Base-by-base conservation (phyloP, 2,113 vertebrate genomes). In the Panthera leo region DNA sequence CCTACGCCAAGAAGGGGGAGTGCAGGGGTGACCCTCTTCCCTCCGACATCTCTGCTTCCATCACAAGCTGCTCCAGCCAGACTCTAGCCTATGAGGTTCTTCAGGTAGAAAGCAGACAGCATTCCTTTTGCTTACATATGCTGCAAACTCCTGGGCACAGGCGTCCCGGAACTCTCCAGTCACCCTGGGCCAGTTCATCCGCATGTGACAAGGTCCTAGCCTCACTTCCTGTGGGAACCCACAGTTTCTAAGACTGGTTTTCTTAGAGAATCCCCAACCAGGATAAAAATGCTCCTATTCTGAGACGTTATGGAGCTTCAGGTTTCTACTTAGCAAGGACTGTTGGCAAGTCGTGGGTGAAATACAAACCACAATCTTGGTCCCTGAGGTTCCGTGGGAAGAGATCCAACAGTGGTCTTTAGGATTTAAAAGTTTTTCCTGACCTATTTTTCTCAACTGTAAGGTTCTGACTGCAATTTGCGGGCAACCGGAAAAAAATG, bases 131-230 rank as follows among this genome's bases (percentile, higher is more conserved):
- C 19, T n/a, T 8, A 45, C 0, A 3, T 11, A 11, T 2, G 16
- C 23, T 61, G 29, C n/a, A 29, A 29, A 29, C 12, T 58, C 11
- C 3, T 34, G 42, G 19, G 19, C 4, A 5, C 23, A 70, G 36
- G 5, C 5, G 5, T 19, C 27, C 16, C 8, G 1, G 25, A 31
- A 8, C 34, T 19, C 25, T 15, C 12, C 4, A 0, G 3, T 1
- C n/a, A 0, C 21, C 9, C 8, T 39, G 9, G 7, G 58, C 25
- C 10, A 67, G 14, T 2, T 34, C 27, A 19, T 27, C 29, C 16
- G 15, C 39, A 42, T 19, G 25, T 27, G 53, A 2, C 8, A 29
- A 4, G 13, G 70, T 48, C 36, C 45, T 45, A 11, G 11, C 3
- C 31, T 23, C 5, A 18, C 4, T 36, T 2, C 7, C 29, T 10